Conservation (phyloP, 1,140 invertebrate genomes). For the Lordiphosa clarofinis region DNA sequence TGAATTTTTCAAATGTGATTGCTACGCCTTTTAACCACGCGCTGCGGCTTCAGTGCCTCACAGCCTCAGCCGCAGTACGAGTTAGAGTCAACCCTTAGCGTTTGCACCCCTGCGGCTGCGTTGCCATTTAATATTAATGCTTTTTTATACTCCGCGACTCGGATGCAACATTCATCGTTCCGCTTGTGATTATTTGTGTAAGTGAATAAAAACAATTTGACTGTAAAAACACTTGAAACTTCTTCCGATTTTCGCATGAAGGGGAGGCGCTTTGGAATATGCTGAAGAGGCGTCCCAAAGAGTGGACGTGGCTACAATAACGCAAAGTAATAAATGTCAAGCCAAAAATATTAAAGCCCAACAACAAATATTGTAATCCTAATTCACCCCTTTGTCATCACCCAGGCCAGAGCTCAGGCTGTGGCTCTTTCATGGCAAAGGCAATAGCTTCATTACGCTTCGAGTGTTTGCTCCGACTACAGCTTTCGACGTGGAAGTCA, state of each 20-base stretch:
- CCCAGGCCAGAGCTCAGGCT: neutral
- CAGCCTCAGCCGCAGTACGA: constrained; percentile 7
- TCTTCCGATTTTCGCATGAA: constrained; percentile 59
- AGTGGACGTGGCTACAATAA: constrained; percentile 41
- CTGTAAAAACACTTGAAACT: constrained; percentile 75
- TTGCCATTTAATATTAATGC: constrained; percentile 44
- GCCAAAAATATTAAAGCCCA: constrained; percentile 50
- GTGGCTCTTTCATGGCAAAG: constrained; percentile 13
- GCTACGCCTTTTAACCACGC: constrained; percentile 22
- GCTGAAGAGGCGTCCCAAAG: constrained; percentile 23
- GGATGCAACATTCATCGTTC: constrained; percentile 23
- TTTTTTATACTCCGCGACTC: constrained; percentile 26
- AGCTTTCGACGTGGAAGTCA: constrained; percentile 1
- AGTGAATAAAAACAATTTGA: constrained; percentile 77
- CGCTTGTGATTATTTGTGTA: constrained; percentile 63
- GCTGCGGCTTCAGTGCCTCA: neutral
- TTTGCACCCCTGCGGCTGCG: constrained; percentile 28
- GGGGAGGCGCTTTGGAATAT: constrained; percentile 7
- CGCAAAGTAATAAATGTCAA: constrained; percentile 64
- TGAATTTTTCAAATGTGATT: constrained; percentile 22
- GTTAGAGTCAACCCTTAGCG: constrained; percentile 41
- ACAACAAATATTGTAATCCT: constrained; percentile 57
- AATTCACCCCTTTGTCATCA: constrained; percentile 56
- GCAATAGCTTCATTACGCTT: constrained; percentile 41
- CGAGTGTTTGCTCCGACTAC: constrained; percentile 3